Percentiles rank a stretch among this genome's conserved stretches.
Evolutionary conservation across 64 coral and sea anemone species (phyloP).

Genomic region (Actinia tenebrosa): DNA sequence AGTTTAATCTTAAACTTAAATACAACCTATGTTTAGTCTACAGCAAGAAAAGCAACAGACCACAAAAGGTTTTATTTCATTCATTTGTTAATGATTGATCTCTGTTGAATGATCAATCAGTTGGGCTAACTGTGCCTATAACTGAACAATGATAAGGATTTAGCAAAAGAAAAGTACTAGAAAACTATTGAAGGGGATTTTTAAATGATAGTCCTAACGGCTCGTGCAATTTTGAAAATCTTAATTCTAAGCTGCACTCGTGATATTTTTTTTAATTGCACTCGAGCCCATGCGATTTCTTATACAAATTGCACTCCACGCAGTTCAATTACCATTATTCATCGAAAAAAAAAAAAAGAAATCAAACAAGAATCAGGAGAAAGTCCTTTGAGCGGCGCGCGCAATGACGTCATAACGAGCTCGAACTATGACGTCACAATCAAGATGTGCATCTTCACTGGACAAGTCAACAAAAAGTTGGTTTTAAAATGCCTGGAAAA

Average conservation of each 20-base stretch:
- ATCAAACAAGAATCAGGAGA: too few relatives aligned
- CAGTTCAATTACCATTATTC: too few relatives aligned
- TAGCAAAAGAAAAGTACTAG: too few relatives aligned
- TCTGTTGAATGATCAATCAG: neutral
- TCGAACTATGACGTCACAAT: conserved; percentile 14
- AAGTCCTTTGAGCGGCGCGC: neutral
- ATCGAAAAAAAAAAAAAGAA: too few relatives aligned
- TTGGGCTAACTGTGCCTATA: neutral
- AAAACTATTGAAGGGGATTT: too few relatives aligned
- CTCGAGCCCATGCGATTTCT: too few relatives aligned
- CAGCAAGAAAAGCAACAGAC: neutral
- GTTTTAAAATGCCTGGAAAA: neutral
- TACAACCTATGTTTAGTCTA: neutral
- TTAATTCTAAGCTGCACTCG: too few relatives aligned
- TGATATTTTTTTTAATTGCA: too few relatives aligned
- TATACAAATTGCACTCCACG: too few relatives aligned
- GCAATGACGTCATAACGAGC: neutral
- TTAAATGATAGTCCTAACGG: too few relatives aligned
- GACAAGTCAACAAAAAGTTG: neutral
- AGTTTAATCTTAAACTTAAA: neutral
- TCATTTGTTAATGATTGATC: neutral
- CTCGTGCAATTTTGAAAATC: too few relatives aligned
- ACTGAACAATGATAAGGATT: too few relatives aligned
- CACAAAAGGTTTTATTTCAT: neutral
- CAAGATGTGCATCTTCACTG: neutral